A percentile compares a stretch with the other conserved stretches of the same genome.
These are phyloP conservation scores for Rhorus exstirpatorius DNA, from an alignment of 2,888 invertebrate species.

Conservation along the genomic window DNA sequence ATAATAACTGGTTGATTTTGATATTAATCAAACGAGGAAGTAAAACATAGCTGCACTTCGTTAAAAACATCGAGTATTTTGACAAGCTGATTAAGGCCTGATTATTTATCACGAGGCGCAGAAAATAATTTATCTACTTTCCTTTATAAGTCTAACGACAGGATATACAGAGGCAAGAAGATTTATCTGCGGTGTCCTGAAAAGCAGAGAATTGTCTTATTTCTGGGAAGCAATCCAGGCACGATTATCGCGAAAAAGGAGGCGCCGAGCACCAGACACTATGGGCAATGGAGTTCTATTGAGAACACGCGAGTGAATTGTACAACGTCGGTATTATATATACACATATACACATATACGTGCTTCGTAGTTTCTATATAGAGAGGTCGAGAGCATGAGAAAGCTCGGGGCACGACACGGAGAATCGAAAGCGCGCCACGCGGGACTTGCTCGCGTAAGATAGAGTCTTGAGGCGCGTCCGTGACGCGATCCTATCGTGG, in stretches of 20 bases:
- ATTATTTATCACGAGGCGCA: slow-evolving; percentile 3
- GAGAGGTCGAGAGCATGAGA: slow-evolving; percentile 69
- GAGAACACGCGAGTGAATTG: slow-evolving; percentile 58
- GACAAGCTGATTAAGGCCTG: not conserved
- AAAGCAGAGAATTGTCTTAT: slow-evolving; percentile 40
- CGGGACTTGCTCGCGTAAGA: slow-evolving; percentile 68
- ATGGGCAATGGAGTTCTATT: slow-evolving; percentile 30
- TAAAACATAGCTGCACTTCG: no score
- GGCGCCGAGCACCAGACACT: slow-evolving; percentile 42
- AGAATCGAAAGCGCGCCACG: slow-evolving; percentile 70
- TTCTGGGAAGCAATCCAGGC: slow-evolving; percentile 51
- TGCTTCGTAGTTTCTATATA: slow-evolving; percentile 24
- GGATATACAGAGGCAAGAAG: slow-evolving; percentile 1
- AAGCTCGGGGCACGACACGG: slow-evolving; percentile 64
- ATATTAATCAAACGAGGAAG: no score
- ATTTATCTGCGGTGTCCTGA: slow-evolving; percentile 36
- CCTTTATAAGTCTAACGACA: not conserved
- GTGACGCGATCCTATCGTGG: slow-evolving; percentile 77
- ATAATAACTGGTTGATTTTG: no score
- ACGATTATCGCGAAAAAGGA: slow-evolving; percentile 55
- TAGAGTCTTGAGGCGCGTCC: slow-evolving; percentile 71
- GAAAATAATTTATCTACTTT: slow-evolving; percentile 3
- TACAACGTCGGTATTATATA: slow-evolving; percentile 8
- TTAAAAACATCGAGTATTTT: not conserved
- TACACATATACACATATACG: not conserved